phyloP scores from a whole-genome alignment of 2,113 vertebrate species.

The Pomatorhinus ruficollis region DNA sequence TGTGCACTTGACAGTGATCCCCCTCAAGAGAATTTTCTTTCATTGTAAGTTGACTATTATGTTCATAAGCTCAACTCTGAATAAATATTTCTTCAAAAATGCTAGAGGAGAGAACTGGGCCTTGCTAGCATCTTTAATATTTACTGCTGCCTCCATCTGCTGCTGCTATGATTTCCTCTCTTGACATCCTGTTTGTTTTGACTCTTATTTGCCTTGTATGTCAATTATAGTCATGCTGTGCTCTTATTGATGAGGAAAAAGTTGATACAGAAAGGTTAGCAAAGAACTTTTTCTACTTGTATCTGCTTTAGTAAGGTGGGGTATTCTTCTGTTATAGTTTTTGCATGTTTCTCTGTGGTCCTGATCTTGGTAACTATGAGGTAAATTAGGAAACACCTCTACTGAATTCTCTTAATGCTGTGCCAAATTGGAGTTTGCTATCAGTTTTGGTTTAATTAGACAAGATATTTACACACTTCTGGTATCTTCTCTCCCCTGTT shows the following conservation, averaged over 20 bases:
- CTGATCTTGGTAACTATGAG: neutral
- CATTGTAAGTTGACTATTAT: neutral
- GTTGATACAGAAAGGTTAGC: neutral
- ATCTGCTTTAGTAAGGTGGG: neutral
- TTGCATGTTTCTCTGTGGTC: neutral
- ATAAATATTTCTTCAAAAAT: neutral
- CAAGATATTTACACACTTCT: neutral
- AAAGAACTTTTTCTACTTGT: neutral
- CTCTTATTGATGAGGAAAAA: neutral
- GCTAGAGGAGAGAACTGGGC: neutral
- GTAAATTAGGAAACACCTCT: neutral
- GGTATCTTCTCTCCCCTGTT: neutral
- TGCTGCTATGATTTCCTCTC: neutral
- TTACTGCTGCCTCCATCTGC: slow-evolving; percentile 14
- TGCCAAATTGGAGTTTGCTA: neutral
- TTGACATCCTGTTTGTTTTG: slow-evolving; percentile 2
- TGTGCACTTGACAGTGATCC: neutral
- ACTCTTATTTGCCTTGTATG: neutral
- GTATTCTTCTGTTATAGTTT: neutral
- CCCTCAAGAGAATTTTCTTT: neutral
- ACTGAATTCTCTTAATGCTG: neutral
- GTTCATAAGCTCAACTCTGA: neutral
- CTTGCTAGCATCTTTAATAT: neutral
- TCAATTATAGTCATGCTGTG: neutral
- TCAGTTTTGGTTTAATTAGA: neutral